Base-by-base conservation (phyloP, 30 jellyfish, hydroid and myxozoan species). In the Turritopsis rubra region DNA sequence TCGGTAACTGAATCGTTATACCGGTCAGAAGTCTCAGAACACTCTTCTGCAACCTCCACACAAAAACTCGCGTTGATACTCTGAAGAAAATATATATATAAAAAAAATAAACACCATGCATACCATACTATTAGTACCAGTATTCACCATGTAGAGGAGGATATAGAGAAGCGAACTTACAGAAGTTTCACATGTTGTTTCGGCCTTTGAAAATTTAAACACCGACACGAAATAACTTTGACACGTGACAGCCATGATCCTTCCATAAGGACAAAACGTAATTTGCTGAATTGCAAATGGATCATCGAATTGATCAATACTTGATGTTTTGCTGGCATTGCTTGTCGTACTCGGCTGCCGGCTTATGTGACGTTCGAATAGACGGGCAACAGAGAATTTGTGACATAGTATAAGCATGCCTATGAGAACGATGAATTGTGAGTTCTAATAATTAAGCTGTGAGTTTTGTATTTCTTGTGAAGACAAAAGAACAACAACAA, bases 251-350 rank as follows among this genome's bases (percentile, higher is more conserved):
- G 96, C 91, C 77, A 94, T 24, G 21, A 86, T 86, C 75, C 96
- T 66, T 60, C 96, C 84, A 20, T 90, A 75, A 17, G 88, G 75
- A 65, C 96, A 86, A 53, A 94, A 70, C 3, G 65, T 25, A 54
- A 94, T 83, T 72, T 88, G 99, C 73, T 94, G 99, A 18, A 94
- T 82, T 16, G 96, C 96, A 75, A 79, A 81, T 26, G 96, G 90
- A 22, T 94, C 99, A 54, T 94, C 99, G 71, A 71, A 54, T 7
- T 54, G 85, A 41, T 81, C 95, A 24, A 54, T 86, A 28, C 86
- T 82, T 16, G 99, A 94, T 41, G 91, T 85, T 66, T 87, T 94
- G 87, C 99, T 94, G 13, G 54, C 77, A 8, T 29, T 87, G 76
- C 99, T 94, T 1, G 96, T 28, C 53, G 88, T 28, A 81, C 97